A percentile compares a stretch with the other conserved stretches of the same genome.
phyloP scores from a whole-genome alignment of 1,140 invertebrate species.

The Aporrectodea caliginosa region DNA sequence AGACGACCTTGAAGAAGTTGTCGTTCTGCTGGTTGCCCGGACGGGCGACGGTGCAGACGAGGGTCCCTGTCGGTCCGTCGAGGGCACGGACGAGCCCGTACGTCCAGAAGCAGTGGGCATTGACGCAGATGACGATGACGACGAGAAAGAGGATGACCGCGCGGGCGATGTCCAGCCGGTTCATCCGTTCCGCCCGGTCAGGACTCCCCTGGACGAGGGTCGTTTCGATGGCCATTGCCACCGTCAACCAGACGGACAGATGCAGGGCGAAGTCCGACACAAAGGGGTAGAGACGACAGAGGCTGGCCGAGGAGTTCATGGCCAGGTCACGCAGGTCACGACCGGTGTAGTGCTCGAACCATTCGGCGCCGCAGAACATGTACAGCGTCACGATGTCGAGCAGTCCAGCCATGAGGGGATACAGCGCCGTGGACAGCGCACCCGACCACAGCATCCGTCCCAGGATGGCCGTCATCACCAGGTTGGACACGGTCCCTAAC shows the following conservation, averaged over 20 bases:
- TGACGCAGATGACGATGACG: slow-evolving; percentile 48
- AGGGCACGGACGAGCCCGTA: slow-evolving; percentile 38
- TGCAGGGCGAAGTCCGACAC: slow-evolving; percentile 43
- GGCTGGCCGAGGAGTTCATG: slow-evolving; percentile 42
- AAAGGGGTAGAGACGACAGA: slow-evolving; percentile 50
- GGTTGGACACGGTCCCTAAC: not conserved
- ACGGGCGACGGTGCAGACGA: slow-evolving; percentile 29
- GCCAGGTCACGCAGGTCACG: slow-evolving; percentile 39
- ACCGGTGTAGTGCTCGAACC: slow-evolving; percentile 36
- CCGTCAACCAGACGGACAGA: slow-evolving; percentile 48
- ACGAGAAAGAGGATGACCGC: slow-evolving; percentile 46
- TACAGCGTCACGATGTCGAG: slow-evolving; percentile 45
- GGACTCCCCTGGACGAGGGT: slow-evolving; percentile 43
- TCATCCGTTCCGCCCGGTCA: slow-evolving; percentile 41
- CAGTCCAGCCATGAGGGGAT: slow-evolving; percentile 42
- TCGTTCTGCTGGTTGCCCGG: slow-evolving; percentile 25
- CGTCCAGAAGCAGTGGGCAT: slow-evolving; percentile 55
- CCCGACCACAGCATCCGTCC: slow-evolving; percentile 40
- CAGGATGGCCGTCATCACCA: slow-evolving; percentile 37
- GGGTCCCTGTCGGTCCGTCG: slow-evolving; percentile 23
- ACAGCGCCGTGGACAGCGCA: slow-evolving; percentile 49
- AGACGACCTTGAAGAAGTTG: slow-evolving; percentile 11
- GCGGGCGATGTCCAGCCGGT: slow-evolving; percentile 45
- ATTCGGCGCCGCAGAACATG: slow-evolving; percentile 47
- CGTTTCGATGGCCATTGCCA: slow-evolving; percentile 46